Evolutionary conservation across 2,113 vertebrate species (phyloP), one percentile per base, ranked within the genome.

Genomic region (Mystacornis crossleyi): DNA sequence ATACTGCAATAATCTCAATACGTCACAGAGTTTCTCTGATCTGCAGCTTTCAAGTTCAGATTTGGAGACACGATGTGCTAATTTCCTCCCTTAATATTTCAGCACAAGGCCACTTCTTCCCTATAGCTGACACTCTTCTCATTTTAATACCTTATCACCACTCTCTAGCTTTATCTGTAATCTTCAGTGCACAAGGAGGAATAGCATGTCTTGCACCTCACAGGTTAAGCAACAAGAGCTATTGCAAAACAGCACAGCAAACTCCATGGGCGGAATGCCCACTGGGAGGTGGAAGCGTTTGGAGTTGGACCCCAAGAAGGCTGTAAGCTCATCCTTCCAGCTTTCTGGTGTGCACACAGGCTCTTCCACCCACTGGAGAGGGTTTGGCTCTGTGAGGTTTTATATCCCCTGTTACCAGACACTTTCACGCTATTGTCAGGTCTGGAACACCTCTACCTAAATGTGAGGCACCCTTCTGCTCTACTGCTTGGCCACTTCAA

Each of bases 191-290:
- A 60, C 1, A 2, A 73, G 38, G 33, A 92, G 38, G 24, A 86
- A 71, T 43, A 67, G 64, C 8, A 36, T 2, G 2, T 88, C 85
- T 89, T 93, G 54, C 79, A 86, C 29, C 55, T 66, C 72, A 66
- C 84, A 67, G 33, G 16, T 96, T 90, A 92, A 90, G 94, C 82
- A 97, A 95, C 51, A 58, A 75, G 26, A 96, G 43, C 24, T 83
- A 47, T 90, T 95, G 67, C 93, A 78, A 92, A 93, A 92, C 2
- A 89, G 50, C 58, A 21, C 24, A 73, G 81, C 66, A 69, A 95
- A 28, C 1, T 1, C 18, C 10, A 13, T 1, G 23, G 58, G 33
- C 79, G 80, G 58, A 87, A 85, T 1, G 6, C 42, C 73, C 26
- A 17, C 18, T 40, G 48, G 43, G 55, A 73, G 54, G 51, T 21